These are phyloP conservation scores for Beaufortia kweichowensis DNA, from an alignment of 2,113 vertebrate species.

Conservation along the genomic window DNA sequence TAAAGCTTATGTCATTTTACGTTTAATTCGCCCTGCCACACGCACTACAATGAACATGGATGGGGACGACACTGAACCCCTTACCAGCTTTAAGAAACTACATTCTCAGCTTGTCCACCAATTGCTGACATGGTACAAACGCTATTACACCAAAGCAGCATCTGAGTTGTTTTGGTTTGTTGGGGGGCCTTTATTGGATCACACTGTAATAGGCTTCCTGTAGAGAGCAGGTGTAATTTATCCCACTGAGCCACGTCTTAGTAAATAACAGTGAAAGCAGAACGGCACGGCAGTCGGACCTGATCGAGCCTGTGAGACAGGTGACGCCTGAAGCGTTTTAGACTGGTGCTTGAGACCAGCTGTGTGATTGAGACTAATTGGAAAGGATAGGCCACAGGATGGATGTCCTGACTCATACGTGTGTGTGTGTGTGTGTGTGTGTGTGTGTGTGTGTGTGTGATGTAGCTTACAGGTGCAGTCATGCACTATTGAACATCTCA, in stretches of 20 bases:
- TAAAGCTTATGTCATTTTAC: too few relatives aligned
- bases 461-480: conserved; percentile 15
- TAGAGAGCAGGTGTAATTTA: conserved; percentile 30
- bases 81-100: not conserved
- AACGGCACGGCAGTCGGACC: not conserved
- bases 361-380: conserved; percentile 34
- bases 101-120: not conserved
- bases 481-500: conserved; percentile 4
- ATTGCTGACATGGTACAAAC: not conserved
- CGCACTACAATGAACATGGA: too few relatives aligned
- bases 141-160: not conserved
- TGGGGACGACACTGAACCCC: not conserved
- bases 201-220: conserved; percentile 12
- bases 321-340: conserved; percentile 14
- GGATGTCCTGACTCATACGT: conserved; percentile 12
- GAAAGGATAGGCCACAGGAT: conserved; percentile 34
- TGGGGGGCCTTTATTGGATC: conserved; percentile 9
- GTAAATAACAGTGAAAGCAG: conserved; percentile 8
- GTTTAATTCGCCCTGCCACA: too few relatives aligned
- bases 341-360: conserved; percentile 26
- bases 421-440: not conserved
- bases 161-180: not conserved
- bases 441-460: not conserved
- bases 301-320: not conserved
- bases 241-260: not conserved